phyloP scores from a whole-genome alignment of 2,888 invertebrate species.

The Pyrocoelia pectoralis region DNA sequence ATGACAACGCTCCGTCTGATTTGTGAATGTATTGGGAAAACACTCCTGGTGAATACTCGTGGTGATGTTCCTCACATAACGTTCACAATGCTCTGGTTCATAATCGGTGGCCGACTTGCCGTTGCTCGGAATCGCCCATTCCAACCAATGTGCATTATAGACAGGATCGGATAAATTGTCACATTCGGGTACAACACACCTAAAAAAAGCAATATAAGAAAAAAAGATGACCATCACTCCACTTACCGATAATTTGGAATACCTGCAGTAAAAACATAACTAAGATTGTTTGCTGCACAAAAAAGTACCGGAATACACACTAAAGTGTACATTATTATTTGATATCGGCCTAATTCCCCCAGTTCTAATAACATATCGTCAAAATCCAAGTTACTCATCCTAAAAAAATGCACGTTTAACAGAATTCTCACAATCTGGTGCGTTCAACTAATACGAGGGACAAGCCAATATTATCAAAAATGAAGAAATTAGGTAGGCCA shows the following conservation, averaged over 20 bases:
- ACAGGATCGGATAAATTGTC: constrained; percentile 56
- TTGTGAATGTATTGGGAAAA: constrained; percentile 55
- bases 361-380: constrained; percentile 68
- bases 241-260: constrained; percentile 65
- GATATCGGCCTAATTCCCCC: constrained; percentile 68
- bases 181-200: constrained; percentile 64
- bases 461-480: too few relatives aligned
- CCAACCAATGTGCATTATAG: constrained; percentile 60
- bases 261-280: constrained; percentile 69
- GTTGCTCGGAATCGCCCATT: constrained; percentile 60
- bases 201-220: background rate
- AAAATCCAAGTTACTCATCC: constrained; percentile 63
- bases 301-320: constrained; percentile 68
- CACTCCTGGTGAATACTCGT: constrained; percentile 49
- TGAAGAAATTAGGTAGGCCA: too few relatives aligned
- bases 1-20: constrained; percentile 57
- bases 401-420: background rate
- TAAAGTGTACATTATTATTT: constrained; percentile 64
- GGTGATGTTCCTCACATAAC: constrained; percentile 49
- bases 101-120: constrained; percentile 40
- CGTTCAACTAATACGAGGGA: too few relatives aligned
- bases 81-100: constrained; percentile 53
- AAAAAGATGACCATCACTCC: background rate
- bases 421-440: too few relatives aligned
- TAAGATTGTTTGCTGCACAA: constrained; percentile 67